Percentiles rank a stretch among this genome's conserved stretches.
Evolutionary conservation across 1,140 invertebrate genomes (phyloP).

Genomic region (Mamestra configurata): DNA sequence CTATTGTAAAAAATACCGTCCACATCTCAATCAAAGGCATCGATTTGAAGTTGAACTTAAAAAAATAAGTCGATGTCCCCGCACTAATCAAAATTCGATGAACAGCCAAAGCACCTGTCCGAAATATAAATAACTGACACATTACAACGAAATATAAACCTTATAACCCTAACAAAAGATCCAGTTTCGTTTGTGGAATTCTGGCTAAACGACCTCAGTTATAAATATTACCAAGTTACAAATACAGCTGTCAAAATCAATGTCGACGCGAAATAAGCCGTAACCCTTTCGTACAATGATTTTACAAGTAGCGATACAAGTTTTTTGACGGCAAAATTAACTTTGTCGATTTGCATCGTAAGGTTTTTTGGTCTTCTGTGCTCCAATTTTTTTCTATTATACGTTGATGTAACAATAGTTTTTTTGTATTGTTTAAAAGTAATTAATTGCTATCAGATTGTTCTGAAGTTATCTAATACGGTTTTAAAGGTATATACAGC

Average conservation of each 20-base stretch:
- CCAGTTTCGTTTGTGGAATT: background rate
- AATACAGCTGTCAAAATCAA: constrained; percentile 48
- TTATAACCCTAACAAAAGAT: background rate
- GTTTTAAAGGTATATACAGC: constrained; percentile 21
- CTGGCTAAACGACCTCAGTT: constrained; percentile 3
- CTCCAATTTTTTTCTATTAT: constrained; percentile 39
- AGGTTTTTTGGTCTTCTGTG: constrained; percentile 19
- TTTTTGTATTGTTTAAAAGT: constrained; percentile 45
- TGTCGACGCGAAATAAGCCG: constrained; percentile 19
- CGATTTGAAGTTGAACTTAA: constrained; percentile 25
- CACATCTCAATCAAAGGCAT: constrained; percentile 38
- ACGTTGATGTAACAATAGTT: constrained; percentile 45
- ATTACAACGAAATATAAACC: constrained; percentile 8
- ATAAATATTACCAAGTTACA: constrained; percentile 44
- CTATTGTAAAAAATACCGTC: background rate
- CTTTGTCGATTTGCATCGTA: constrained; percentile 39
- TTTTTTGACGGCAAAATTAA: constrained; percentile 50
- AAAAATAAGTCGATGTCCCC: constrained; percentile 49
- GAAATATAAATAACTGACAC: constrained; percentile 5
- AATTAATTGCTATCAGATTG: constrained; percentile 48
- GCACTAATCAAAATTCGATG: constrained; percentile 54
- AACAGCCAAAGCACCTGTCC: constrained; percentile 45
- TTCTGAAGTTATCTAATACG: constrained; percentile 30
- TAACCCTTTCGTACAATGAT: constrained; percentile 49
- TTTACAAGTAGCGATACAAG: constrained; percentile 11